Base-by-base conservation (phyloP, 2,888 invertebrate species). In the Neoscelio sp. region DNA sequence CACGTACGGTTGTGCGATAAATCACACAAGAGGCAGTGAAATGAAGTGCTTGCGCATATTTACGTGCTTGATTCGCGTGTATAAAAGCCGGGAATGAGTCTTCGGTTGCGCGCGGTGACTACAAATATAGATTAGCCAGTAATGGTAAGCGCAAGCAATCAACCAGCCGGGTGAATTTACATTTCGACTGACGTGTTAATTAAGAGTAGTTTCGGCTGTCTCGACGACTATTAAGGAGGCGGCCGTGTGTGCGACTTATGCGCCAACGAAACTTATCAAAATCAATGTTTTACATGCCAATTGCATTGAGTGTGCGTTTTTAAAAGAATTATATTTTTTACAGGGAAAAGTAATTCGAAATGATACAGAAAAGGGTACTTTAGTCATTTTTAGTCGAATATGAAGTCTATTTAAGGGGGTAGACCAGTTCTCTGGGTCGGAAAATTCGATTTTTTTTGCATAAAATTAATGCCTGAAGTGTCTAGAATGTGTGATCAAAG, bases 141-240 rank as follows among this genome's bases (percentile, higher is more conserved):
- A 12, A 65, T 50, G 56, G 13, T 33, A 12, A 26, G 65, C 52
- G 38, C 75, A 62, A 62, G 52, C 42, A 52, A 74, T 65, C 74
- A 50, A n/a, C 30, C 50, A 23, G 44, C 7, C 48, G 46, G 62
- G 62, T 38, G 50, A 20, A 46, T 75, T 75, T 67, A 18, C 62
- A 46, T 75, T 68, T 54, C 75, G 68, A 44, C 75, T 33, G 62
- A 68, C 68, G 75, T 52, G 75, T 75, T 75, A 75, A 75, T 75
- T 75, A 56, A 75, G 52, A 52, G 54, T 48, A 52, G 68, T 75
- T 75, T 75, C 52, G 54, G 23, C 58, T 60, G 74, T 74, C 74
- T 65, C 74, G 74, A 23, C 67, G 10, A 54, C 68, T 75, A 68
- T 62, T 68, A 75, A 75, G 60, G 46, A 75, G 60, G 46, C 60